Percentiles rank a stretch among this genome's conserved stretches.
Conservation (phyloP, 2,113 vertebrate species). For the Speoplatyrhinus poulsoni region DNA sequence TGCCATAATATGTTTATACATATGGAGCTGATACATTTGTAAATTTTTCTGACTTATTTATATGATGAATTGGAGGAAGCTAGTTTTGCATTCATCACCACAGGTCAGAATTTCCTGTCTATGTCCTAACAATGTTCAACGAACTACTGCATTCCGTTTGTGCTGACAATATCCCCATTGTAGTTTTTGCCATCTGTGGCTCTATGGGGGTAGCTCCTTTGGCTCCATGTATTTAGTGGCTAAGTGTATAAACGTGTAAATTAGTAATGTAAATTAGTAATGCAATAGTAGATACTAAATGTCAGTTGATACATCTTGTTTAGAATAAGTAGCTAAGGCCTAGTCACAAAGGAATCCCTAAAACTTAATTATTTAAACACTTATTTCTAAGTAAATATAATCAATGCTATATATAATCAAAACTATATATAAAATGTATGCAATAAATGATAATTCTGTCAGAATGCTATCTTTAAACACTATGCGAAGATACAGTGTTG, state of each 20-base stretch:
- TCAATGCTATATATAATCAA: constrained; percentile 21
- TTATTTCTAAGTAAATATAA: constrained; percentile 9
- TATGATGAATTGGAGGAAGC: constrained; percentile 41
- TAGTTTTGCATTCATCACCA: constrained; percentile 37
- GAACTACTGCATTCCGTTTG: constrained; percentile 14
- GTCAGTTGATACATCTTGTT: background rate
- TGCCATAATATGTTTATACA: background rate
- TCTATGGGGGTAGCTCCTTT: background rate
- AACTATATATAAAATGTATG: background rate
- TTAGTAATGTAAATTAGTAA: constrained; percentile 16
- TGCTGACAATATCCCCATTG: background rate
- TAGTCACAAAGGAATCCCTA: background rate
- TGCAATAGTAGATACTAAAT: constrained; percentile 17
- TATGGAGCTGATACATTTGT: background rate
- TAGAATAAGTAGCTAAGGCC: too few species aligned
- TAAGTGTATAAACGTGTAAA: constrained; percentile 20
- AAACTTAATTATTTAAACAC: background rate
- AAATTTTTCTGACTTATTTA: constrained; percentile 17
- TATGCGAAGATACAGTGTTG: constrained; percentile 65
- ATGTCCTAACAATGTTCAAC: constrained; percentile 24
- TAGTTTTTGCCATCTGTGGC: background rate
- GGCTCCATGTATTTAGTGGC: background rate
- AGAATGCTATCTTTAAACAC: constrained; percentile 48
- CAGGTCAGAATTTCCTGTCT: constrained; percentile 38
- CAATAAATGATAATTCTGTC: background rate